phyloP scores from a whole-genome alignment of 2,888 invertebrate genomes.

The Tenthredo mesomela region DNA sequence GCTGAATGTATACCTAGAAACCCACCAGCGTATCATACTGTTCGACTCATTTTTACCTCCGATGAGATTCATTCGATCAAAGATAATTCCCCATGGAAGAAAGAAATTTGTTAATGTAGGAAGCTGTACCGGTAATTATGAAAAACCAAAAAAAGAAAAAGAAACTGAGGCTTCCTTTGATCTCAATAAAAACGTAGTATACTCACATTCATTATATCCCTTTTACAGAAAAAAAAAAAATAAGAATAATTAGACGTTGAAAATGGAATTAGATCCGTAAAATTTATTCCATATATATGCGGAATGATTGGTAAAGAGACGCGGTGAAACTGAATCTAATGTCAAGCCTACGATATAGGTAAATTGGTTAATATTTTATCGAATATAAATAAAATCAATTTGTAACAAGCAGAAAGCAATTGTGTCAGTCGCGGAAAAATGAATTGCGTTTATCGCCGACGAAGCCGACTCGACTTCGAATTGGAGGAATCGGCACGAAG shows the following conservation, averaged over 20 bases:
- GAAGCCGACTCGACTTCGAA: background rate
- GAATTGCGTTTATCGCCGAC: background rate
- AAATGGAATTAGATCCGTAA: background rate
- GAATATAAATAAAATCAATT: background rate
- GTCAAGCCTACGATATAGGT: background rate
- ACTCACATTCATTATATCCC: background rate
- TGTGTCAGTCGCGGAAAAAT: background rate
- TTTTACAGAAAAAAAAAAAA: background rate
- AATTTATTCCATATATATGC: background rate
- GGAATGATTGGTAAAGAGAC: background rate
- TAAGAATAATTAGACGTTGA: background rate
- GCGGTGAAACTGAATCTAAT: background rate
- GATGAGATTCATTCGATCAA: background rate
- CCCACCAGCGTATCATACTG: background rate
- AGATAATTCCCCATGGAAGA: background rate
- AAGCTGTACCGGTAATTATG: background rate
- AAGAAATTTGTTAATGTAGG: background rate
- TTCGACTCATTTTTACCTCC: background rate
- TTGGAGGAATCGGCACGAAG: background rate
- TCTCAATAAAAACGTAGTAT: background rate
- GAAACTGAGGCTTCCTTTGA: background rate
- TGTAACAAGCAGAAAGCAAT: background rate
- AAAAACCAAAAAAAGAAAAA: background rate
- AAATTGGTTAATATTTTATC: background rate
- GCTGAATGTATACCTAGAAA: too few species aligned